Evolutionary conservation across 2,888 invertebrate species (phyloP), one percentile per base, ranked within the genome.

Genomic region (Limnephilus auricula): DNA sequence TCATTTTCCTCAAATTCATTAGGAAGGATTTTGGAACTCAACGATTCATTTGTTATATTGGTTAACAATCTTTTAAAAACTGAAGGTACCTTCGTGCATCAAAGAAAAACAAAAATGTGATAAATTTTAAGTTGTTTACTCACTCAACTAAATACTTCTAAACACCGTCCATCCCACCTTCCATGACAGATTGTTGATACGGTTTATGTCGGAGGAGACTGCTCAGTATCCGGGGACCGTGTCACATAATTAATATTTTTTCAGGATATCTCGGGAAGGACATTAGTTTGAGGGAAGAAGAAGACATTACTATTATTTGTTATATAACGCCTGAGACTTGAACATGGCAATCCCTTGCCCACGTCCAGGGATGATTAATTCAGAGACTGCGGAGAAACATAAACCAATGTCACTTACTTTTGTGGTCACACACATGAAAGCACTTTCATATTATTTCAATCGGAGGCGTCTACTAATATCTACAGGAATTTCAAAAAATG

Each of bases 191-290:
- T 89, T 89, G 79, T 89, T 79, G 30, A 85, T 85, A 85, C 85
- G 85, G 85, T 85, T 85, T 40, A 30, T 30, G 83, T 50, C 84
- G 30, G 45, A 37, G 40, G 40, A 30, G 45, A 3, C 85, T 90
- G 84, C 37, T 89, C 32, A 82, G 87, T 90, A 84, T 91, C 91
- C 87, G 45, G 91, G 90, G 90, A 90, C 82, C 18, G 10, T 40
- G 84, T 86, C 50, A 78, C 40, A 86, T 91, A 93, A 93, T 93
- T 92, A 93, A 93, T 92, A 92, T 92, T 93, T 92, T 92, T 92
- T 92, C 91, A 32, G 86, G 79, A 79, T 83, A 86, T 84, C 32
- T 87, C 86, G 89, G 89, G 82, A 85, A 88, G 92, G 89, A 79
- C 91, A 92, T 92, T 92, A 92, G 91, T 92, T 88, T 37, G n/a